A percentile compares a stretch with the other conserved stretches of the same genome.
Conservation (phyloP, 1,140 invertebrate species). For the Lasaia peninsularis region DNA sequence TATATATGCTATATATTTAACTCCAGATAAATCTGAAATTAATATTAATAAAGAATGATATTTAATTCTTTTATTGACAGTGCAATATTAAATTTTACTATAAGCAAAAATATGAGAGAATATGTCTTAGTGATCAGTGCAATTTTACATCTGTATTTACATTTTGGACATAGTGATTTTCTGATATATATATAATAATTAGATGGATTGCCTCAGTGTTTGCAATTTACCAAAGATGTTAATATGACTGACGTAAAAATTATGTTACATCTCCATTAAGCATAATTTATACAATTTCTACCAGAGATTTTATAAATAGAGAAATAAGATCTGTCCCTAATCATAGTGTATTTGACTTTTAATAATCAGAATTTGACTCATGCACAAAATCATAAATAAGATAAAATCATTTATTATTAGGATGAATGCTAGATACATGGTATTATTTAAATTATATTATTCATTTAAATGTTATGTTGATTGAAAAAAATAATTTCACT, state of each 20-base stretch:
- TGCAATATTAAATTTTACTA: constrained; percentile 73
- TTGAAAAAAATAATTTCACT: background rate
- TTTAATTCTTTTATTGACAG: constrained; percentile 55
- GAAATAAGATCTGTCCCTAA: constrained; percentile 32
- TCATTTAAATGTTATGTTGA: constrained; percentile 13
- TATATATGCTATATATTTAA: background rate
- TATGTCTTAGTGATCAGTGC: constrained; percentile 58
- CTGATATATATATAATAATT: constrained; percentile 36
- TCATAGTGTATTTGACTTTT: constrained; percentile 31
- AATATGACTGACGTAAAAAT: constrained; percentile 43
- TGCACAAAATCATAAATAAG: constrained; percentile 68
- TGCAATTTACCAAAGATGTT: constrained; percentile 63
- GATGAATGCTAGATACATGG: constrained; percentile 28
- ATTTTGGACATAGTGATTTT: constrained; percentile 32
- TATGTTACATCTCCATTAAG: constrained; percentile 29
- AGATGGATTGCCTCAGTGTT: constrained; percentile 34
- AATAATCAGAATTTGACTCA: constrained; percentile 45
- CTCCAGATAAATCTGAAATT: constrained; percentile 20
- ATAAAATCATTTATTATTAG: constrained; percentile 24
- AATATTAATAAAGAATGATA: constrained; percentile 37
- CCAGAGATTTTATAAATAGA: constrained; percentile 20
- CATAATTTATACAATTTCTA: constrained; percentile 21
- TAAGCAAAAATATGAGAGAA: constrained; percentile 63
- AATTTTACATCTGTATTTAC: constrained; percentile 52
- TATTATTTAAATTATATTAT: constrained; percentile 27